Base-by-base conservation (phyloP, 2,888 invertebrate genomes). In the Ametastegia equiseti region DNA sequence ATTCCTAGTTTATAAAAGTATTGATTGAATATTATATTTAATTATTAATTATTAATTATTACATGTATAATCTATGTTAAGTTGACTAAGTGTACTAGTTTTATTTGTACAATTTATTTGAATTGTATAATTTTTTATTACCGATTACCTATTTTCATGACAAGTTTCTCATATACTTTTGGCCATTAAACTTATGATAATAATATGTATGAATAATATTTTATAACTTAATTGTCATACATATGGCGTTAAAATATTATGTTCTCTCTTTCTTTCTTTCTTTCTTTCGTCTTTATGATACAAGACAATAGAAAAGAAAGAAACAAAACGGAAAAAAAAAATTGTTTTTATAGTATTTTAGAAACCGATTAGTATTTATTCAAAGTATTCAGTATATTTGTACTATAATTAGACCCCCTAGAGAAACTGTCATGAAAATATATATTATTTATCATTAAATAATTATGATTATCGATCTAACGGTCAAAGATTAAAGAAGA, bases 371-470 rank as follows among this genome's bases (percentile, higher is more conserved):
- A 78, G 60, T 63, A 78, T 78, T 78, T 78, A 60, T 60, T 78
- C 9, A 23, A 78, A 78, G 78, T 78, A 78, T 78, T 63, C 13
- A 1, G 23, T 54, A 33, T 57, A 42, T 42, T 42, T 19, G n/a
- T 60, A 60, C 30, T 60, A 19, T 30, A 15, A 2, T 23, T 36
- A 50, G 33, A 75, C n/a, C 23, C 6, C 27, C 15, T 15, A 15
- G 19, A 54, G 11, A 45, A 78, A 57, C 30, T 78, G 60, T 78
- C 42, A 78, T 78, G 78, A 78, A 78, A 78, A 78, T 78, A 63
- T 71, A 54, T 7, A 27, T 69, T 19, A 13, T 78, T 63, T 27
- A 42, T 78, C 27, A 45, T 11, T 19, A 67, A 67, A 39, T 39
- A 60, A 30, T 60, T 60, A 60, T 78, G 27, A 4, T 45, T 19